These are phyloP conservation scores for Chiridota heheva DNA, from an alignment of 35 echinoderm and acorn worm genomes.

Conservation along the genomic window DNA sequence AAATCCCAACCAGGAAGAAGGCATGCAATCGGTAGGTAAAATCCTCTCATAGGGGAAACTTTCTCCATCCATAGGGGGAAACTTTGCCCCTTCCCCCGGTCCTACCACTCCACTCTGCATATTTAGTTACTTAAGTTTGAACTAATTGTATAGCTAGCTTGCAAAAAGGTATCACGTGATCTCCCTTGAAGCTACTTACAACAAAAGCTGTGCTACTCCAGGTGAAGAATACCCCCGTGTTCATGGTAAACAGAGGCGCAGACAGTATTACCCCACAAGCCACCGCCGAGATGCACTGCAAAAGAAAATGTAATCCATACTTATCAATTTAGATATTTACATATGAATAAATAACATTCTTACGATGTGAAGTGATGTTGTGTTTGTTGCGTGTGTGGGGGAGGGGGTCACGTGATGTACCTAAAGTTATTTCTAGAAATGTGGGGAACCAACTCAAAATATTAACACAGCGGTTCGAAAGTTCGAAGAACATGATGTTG, in stretches of 20 bases:
- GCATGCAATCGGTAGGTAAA: not conserved
- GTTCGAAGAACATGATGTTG: too few species aligned
- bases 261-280: conserved; percentile 59
- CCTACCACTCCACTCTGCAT: not conserved
- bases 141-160: not conserved
- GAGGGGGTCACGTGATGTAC: not conserved
- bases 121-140: not conserved
- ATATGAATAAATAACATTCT: not conserved
- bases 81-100: not conserved
- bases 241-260: conserved; percentile 42
- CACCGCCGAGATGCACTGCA: conserved; percentile 77
- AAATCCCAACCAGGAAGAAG: too few species aligned
- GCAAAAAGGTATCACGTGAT: not conserved
- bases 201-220: conserved; percentile 45
- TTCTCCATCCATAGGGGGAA: not conserved
- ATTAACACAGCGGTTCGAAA: not conserved
- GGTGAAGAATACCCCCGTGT: conserved; percentile 47
- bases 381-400: not conserved
- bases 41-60: not conserved
- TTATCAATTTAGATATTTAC: too few species aligned
- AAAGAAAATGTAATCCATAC: not conserved
- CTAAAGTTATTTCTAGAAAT: not conserved
- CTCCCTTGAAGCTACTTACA: conserved; percentile 41
- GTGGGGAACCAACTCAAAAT: not conserved
- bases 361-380: not conserved